A percentile compares a stretch with the other conserved stretches of the same genome.
phyloP scores from a whole-genome alignment of 1,140 invertebrate species.

The Drosophila setifemur region DNA sequence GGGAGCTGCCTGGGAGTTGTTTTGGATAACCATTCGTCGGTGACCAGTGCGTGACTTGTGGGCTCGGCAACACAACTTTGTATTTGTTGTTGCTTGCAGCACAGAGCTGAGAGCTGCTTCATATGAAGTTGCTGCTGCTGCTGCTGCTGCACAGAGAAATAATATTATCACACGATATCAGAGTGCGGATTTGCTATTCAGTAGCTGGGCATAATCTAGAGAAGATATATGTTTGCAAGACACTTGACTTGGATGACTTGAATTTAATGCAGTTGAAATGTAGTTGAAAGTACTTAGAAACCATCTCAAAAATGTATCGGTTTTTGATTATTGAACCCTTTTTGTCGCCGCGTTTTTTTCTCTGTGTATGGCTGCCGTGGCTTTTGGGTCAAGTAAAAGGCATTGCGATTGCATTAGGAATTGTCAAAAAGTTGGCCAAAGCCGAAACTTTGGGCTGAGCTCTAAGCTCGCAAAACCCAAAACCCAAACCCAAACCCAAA shows the following conservation, averaged over 20 bases:
- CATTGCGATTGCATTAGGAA: conserved; percentile 68
- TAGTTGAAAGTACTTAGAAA: too few species aligned
- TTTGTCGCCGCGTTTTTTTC: not conserved
- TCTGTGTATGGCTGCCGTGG: conserved; percentile 20
- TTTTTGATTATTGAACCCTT: too few species aligned
- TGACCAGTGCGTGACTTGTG: conserved; percentile 76
- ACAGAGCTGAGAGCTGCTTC: conserved; percentile 44
- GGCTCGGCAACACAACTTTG: conserved; percentile 66
- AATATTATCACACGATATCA: not conserved
- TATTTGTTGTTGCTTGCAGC: conserved; percentile 16
- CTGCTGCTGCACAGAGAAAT: not conserved
- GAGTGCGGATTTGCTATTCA: too few species aligned
- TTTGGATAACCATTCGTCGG: conserved; percentile 45
- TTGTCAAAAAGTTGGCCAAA: conserved; percentile 56
- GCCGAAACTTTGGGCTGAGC: too few species aligned
- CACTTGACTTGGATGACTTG: too few species aligned
- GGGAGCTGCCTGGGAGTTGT: conserved; percentile 23
- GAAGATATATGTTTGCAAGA: too few species aligned
- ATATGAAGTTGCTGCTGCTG: too few species aligned
- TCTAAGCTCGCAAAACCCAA: too few species aligned
- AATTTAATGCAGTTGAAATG: too few species aligned
- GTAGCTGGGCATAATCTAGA: too few species aligned
- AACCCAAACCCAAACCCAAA: conserved; percentile 5
- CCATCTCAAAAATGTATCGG: too few species aligned
- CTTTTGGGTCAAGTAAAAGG: conserved; percentile 79